Conservation (phyloP, 2,888 invertebrate genomes). For the Dyspetes luteomarginatus region DNA sequence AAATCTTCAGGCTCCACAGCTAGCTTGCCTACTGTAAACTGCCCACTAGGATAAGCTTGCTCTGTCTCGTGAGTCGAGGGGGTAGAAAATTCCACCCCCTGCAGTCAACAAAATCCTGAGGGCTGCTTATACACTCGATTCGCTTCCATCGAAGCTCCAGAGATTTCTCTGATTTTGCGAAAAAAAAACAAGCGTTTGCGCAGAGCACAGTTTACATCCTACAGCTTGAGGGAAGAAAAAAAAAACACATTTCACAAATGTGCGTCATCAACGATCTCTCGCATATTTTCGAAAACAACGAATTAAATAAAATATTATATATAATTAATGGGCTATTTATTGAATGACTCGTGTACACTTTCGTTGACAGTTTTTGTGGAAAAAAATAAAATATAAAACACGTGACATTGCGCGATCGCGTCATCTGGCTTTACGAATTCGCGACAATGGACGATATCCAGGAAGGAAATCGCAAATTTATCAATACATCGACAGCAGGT, state of each 20-base stretch:
- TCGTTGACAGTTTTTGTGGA: neutral
- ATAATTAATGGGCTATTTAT: slow-evolving; percentile 4
- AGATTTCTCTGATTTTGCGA: slow-evolving; percentile 51
- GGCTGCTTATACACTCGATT: neutral
- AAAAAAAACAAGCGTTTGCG: slow-evolving; percentile 51
- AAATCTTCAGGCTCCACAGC: neutral
- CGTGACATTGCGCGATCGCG: slow-evolving; percentile 22
- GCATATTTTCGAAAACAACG: slow-evolving; percentile 2
- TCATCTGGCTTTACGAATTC: slow-evolving; percentile 16
- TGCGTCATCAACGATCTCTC: slow-evolving; percentile 22
- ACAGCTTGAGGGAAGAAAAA: neutral
- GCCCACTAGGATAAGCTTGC: neutral
- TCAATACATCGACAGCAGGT: slow-evolving; percentile 54
- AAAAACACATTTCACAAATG: slow-evolving; percentile 25
- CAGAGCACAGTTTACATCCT: slow-evolving; percentile 36
- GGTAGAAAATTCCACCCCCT: slow-evolving; percentile 40
- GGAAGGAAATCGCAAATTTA: slow-evolving; percentile 23
- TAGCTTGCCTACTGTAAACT: neutral
- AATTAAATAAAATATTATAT: neutral
- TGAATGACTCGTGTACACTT: neutral
- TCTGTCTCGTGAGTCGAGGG: slow-evolving; percentile 5
- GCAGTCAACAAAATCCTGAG: neutral
- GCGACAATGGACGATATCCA: slow-evolving; percentile 57
- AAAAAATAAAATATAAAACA: neutral
- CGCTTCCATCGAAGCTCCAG: slow-evolving; percentile 44